Percentiles rank a stretch among this genome's conserved stretches.
phyloP scores from a whole-genome alignment of 2,888 invertebrate species.

The Folsomia candida region DNA sequence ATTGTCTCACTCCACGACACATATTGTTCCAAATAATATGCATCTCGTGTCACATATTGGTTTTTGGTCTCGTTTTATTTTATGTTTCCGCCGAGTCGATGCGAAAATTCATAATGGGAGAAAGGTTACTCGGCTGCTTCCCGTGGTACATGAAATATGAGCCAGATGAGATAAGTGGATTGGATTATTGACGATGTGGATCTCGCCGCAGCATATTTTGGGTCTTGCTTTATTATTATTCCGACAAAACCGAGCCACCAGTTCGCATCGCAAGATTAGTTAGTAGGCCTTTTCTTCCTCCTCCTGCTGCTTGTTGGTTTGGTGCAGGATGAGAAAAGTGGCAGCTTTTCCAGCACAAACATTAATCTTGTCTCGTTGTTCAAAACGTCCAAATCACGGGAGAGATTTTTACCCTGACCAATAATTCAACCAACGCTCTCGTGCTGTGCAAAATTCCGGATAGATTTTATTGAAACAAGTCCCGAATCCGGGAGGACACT shows the following conservation, averaged over 20 bases:
- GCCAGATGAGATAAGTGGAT: slow-evolving; percentile 14
- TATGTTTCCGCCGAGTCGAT: not conserved
- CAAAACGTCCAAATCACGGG: slow-evolving; percentile 9
- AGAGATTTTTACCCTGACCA: not conserved
- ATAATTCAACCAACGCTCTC: not conserved
- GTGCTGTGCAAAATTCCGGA: not conserved
- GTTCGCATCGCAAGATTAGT: too few species aligned
- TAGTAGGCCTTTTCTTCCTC: too few species aligned
- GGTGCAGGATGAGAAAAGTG: not conserved
- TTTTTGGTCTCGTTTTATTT: too few species aligned
- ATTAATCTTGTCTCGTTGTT: slow-evolving; percentile 17
- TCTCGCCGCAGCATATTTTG: too few species aligned
- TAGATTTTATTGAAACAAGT: not conserved
- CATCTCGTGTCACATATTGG: too few species aligned
- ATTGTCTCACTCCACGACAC: too few species aligned
- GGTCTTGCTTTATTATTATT: too few species aligned
- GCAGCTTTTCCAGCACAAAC: not conserved
- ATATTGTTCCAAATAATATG: too few species aligned
- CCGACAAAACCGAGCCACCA: too few species aligned
- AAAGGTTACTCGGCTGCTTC: not conserved
- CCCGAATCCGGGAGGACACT: not conserved
- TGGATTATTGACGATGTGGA: not conserved
- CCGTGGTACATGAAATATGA: not conserved
- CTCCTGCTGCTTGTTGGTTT: not conserved
- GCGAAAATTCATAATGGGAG: slow-evolving; percentile 2